Evolutionary conservation across 2,888 invertebrate species (phyloP), one percentile per base, ranked within the genome.

Genomic region (Cristatella mucedo): DNA sequence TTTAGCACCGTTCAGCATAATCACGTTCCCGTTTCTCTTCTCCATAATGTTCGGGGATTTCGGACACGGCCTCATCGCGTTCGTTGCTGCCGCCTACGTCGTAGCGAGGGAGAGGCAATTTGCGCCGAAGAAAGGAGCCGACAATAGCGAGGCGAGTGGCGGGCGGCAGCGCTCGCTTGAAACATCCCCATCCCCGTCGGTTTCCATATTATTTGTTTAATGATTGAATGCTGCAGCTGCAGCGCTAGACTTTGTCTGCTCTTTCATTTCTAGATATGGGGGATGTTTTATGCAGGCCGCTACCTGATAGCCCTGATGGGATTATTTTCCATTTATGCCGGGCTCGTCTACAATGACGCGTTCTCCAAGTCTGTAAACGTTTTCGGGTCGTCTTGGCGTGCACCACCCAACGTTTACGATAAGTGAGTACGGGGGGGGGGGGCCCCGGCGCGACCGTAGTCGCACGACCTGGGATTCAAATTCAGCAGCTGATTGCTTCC

Each of bases 231-330:
- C n/a, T n/a, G n/a, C n/a, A n/a, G n/a, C n/a, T n/a, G n/a, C n/a
- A n/a, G n/a, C n/a, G n/a, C n/a, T n/a, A n/a, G n/a, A n/a, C n/a
- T n/a, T 7, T 16, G 7, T 15, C 32, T 41, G 21, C 41, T 29
- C 33, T 22, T 33, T 15, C 30, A 38, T 33, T 52, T 52, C 42
- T 59, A 89, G 80, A 93, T 97, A 51, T 93, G 89, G 84, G 84
- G 80, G 63, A 97, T 89, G 53, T 91, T 95, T 73, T 97, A 95
- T 69, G 84, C 85, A 48, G 97, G 97, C 3, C 83, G 97, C 41
- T 97, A 99, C 70, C 87, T 99, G 45, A 84, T 99, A 32, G 74
- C 95, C 21, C 72, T 97, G 31, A 97, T 97, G 97, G 95, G 95
- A 0, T 57, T 80, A 2, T 97, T 99, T 71, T 95, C 95, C 0